Conservation (phyloP, 1,140 invertebrate genomes). For the Drosophila pandora region DNA sequence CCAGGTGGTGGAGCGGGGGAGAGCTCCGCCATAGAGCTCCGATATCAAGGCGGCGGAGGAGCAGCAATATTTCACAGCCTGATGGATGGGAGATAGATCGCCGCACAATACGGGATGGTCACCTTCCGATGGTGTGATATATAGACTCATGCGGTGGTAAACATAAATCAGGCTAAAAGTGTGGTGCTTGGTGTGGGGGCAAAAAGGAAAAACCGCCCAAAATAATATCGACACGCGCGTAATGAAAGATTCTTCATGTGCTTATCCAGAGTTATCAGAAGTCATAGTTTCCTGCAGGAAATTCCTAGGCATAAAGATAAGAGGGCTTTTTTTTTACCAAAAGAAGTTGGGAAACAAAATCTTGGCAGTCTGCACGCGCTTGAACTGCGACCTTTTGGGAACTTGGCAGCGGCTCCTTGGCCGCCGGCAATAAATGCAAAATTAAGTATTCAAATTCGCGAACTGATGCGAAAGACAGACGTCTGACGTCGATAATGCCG, state of each 20-base stretch:
- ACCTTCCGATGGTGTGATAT: conserved; percentile 59
- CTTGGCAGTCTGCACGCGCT: conserved; percentile 48
- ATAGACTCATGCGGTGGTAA: conserved; percentile 63
- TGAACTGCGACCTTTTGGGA: conserved; percentile 65
- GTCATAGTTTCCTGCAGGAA: conserved; percentile 15
- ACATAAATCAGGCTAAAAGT: conserved; percentile 65
- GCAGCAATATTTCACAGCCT: conserved; percentile 72
- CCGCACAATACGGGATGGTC: conserved; percentile 49
- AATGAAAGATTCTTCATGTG: conserved; percentile 10
- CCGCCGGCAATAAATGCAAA: conserved; percentile 34
- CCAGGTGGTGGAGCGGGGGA: conserved; percentile 52
- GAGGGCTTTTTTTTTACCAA: neutral
- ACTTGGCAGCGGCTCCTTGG: conserved; percentile 46
- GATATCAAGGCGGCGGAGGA: conserved; percentile 48
- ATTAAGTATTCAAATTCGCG: conserved; percentile 80
- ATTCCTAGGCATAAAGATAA: conserved; percentile 6
- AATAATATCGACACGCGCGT: conserved; percentile 18
- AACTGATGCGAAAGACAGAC: conserved; percentile 44
- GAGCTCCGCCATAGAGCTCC: conserved; percentile 16
- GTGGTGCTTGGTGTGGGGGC: conserved; percentile 6
- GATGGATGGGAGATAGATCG: conserved; percentile 65
- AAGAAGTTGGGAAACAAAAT: neutral
- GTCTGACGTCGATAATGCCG: conserved; percentile 57
- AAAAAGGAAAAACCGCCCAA: conserved; percentile 22
- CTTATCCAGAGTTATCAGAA: conserved; percentile 10